A percentile compares a stretch with the other conserved stretches of the same genome.
phyloP scores from a whole-genome alignment of 1,140 invertebrate genomes.

The Eurosta solidaginis region DNA sequence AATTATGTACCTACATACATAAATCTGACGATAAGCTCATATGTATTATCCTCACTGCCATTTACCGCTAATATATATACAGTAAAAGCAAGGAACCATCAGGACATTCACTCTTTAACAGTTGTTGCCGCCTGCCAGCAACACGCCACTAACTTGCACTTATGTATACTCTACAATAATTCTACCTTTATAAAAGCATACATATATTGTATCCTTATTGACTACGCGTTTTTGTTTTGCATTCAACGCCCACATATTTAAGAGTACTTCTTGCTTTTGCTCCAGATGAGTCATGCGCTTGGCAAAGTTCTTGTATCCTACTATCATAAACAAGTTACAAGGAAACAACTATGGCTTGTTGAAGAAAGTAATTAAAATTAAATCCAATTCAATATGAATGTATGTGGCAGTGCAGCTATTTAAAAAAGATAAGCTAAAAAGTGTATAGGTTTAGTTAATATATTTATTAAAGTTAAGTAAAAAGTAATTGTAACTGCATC shows the following conservation, averaged over 20 bases:
- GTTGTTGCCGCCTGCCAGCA: too few relatives aligned
- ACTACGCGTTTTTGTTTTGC: neutral
- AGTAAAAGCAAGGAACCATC: neutral
- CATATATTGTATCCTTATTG: neutral
- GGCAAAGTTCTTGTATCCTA: neutral
- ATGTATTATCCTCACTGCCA: slow-evolving; percentile 3
- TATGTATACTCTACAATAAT: too few relatives aligned
- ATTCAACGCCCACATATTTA: neutral
- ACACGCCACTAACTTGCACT: too few relatives aligned
- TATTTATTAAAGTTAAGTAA: neutral
- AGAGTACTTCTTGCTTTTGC: neutral
- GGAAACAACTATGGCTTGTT: neutral
- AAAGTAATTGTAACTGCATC: neutral
- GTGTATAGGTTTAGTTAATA: neutral
- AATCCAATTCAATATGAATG: neutral
- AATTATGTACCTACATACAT: neutral
- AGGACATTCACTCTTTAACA: neutral
- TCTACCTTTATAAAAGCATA: neutral
- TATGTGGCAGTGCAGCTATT: neutral
- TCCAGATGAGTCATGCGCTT: neutral
- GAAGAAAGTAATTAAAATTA: neutral
- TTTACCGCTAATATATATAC: too few relatives aligned
- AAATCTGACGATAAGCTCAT: neutral
- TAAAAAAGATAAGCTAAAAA: neutral
- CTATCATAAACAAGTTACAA: neutral